Percentiles rank a stretch among this genome's conserved stretches.
Conservation (phyloP, 1,140 invertebrate genomes). For the Brachionus angularis region DNA sequence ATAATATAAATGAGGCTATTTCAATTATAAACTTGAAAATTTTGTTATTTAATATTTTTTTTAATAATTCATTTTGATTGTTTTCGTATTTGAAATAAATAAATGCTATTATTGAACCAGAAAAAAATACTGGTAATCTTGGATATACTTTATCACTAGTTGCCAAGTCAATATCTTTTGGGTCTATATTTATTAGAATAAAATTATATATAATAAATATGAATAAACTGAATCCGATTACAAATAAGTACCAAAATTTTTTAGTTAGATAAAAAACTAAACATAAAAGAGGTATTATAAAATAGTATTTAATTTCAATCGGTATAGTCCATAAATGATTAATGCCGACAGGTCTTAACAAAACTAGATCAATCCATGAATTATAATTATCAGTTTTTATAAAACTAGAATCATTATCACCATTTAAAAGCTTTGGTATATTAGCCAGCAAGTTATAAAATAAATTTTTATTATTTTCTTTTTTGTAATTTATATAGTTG, state of each 20-base stretch:
- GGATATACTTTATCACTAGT: constrained; percentile 15
- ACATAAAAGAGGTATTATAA: constrained; percentile 11
- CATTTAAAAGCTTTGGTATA: too few species aligned
- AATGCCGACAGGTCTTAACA: constrained; percentile 4
- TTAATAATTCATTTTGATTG: neutral
- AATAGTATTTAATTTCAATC: constrained; percentile 33
- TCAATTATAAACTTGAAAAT: neutral
- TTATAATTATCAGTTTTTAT: neutral
- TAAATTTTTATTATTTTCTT: too few species aligned
- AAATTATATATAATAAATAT: too few species aligned
- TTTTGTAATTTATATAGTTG: neutral
- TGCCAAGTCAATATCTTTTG: too few species aligned
- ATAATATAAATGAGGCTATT: neutral
- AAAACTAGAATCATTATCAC: neutral
- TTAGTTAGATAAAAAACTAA: neutral
- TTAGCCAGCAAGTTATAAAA: too few species aligned
- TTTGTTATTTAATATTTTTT: neutral
- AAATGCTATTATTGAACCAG: neutral
- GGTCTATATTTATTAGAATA: too few species aligned
- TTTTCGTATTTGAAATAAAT: constrained; percentile 6
- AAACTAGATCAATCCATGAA: constrained; percentile 11
- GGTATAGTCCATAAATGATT: constrained; percentile 40
- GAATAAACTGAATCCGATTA: neutral
- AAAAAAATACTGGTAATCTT: constrained; percentile 18
- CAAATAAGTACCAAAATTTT: neutral